Evolutionary conservation across 2,888 invertebrate species (phyloP), one percentile per base, ranked within the genome.

Genomic region (Neoitamus cyanurus): DNA sequence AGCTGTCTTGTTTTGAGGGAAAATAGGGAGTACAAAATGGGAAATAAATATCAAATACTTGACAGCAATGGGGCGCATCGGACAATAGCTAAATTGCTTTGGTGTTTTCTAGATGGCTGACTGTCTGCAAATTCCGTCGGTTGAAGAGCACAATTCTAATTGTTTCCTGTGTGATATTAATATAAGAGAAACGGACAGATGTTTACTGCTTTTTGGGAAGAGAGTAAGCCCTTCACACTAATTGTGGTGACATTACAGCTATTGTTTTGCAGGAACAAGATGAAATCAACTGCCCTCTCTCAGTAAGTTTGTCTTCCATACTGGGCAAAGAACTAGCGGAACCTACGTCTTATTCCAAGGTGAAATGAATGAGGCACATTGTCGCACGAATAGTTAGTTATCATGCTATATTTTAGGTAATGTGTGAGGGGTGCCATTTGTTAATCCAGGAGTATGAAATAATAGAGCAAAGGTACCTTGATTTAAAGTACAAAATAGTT

Each of bases 381-480:
- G n/a, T n/a, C n/a, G n/a, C n/a, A n/a, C n/a, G n/a, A n/a, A n/a
- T n/a, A n/a, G n/a, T n/a, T n/a, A 25, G 37, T 70, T 11, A n/a
- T 37, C 1, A 37, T 25, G 1, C 25, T 37, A 28, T 82, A 7
- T 28, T 77, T 9, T 90, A 91, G 73, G 89, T 93, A 20, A 88
- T 96, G 2, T 96, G 96, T 89, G 94, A 93, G 88, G 95, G 94
- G 87, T 96, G 96, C 89, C 93, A 92, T 87, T 93, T 93, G 88
- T 88, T 93, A 6, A 92, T 94, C 77, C 91, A 93, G 25, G 95
- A 95, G 90, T 93, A 93, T 87, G 94, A 94, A 86, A 93, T 93
- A 83, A 89, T 94, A 68, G 92, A 93, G 88, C 90, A 89, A 28
- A 91, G 91, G 92, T 93, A 93, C 84, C 88, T 89, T 4, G 92